phyloP scores from a whole-genome alignment of 2,797 vertebrate genomes.

The Carcharodon carcharias region DNA sequence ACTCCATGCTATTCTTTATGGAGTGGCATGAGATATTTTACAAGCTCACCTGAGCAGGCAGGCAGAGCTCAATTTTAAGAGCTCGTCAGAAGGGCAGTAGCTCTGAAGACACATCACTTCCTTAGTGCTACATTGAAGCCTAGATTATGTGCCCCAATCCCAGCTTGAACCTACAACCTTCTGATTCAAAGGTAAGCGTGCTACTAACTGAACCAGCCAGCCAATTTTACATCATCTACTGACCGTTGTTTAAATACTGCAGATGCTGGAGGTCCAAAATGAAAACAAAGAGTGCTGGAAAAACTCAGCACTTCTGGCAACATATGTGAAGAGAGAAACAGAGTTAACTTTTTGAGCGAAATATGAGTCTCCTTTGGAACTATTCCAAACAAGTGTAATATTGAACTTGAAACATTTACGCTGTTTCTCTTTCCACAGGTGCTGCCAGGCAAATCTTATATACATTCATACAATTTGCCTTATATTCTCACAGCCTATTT shows the following conservation, averaged over 20 bases:
- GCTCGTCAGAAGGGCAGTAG: not conserved
- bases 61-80: not conserved
- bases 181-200: not conserved
- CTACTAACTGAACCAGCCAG: not conserved
- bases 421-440: too few species aligned
- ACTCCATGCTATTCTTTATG: not conserved
- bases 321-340: too few species aligned
- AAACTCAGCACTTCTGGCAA: too few species aligned
- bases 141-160: not conserved
- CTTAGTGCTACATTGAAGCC: not conserved
- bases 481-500: not conserved
- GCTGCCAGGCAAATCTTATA: not conserved
- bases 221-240: too few species aligned
- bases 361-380: too few species aligned
- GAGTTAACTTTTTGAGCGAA: too few species aligned
- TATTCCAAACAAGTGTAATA: too few species aligned
- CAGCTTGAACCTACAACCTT: not conserved
- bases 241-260: too few species aligned
- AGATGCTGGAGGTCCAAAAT: too few species aligned
- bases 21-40: not conserved
- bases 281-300: too few species aligned
- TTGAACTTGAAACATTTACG: too few species aligned
- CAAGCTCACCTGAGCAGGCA: not conserved
- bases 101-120: not conserved
- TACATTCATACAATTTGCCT: not conserved